Percentiles rank a stretch among this genome's conserved stretches.
Evolutionary conservation across 2,888 invertebrate genomes (phyloP).

Genomic region (Campopleginae sp.): DNA sequence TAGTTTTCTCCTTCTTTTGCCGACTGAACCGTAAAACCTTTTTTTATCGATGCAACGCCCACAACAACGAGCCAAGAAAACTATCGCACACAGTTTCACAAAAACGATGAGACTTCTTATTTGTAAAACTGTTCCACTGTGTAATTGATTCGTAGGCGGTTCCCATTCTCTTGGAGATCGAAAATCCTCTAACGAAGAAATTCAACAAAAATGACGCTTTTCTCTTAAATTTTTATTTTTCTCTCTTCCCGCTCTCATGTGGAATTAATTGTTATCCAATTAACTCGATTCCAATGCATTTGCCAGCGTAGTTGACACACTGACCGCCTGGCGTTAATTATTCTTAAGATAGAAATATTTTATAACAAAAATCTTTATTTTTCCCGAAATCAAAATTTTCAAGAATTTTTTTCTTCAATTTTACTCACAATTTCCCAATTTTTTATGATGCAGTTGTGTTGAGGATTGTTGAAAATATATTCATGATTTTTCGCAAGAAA

Average conservation of each 20-base stretch:
- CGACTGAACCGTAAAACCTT: conserved; percentile 55
- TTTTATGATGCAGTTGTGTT: not conserved
- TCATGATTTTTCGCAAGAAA: not conserved
- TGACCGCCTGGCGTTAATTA: not conserved
- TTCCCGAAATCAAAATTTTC: not conserved
- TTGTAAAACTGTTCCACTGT: not conserved
- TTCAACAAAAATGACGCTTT: not conserved
- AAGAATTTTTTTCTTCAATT: not conserved
- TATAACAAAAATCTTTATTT: not conserved
- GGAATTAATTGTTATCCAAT: not conserved
- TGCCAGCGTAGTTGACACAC: not conserved
- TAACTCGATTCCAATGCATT: not conserved
- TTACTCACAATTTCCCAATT: not conserved
- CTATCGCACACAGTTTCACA: conserved; percentile 39
- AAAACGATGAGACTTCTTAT: conserved; percentile 26
- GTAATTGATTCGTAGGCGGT: not conserved
- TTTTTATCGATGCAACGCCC: conserved; percentile 53
- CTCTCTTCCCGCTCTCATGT: not conserved
- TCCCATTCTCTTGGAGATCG: not conserved
- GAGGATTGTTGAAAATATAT: not conserved
- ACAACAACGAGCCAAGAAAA: conserved; percentile 11
- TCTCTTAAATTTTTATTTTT: not conserved
- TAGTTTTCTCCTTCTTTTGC: conserved; percentile 43
- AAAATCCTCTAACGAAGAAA: not conserved
- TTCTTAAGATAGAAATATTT: not conserved